Conservation (phyloP, 2,888 invertebrate species). For the Schizaphis graminum region DNA sequence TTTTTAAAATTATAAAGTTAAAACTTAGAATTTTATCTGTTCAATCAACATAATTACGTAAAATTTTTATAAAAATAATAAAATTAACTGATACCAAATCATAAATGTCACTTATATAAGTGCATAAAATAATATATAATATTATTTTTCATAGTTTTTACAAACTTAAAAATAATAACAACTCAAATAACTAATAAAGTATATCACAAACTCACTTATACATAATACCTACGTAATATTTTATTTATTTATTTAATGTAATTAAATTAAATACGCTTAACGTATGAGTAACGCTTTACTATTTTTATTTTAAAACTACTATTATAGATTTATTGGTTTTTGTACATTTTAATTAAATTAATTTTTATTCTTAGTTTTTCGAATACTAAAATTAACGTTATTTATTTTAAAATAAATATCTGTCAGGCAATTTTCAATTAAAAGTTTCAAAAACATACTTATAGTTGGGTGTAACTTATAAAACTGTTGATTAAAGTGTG, state of each 20-base stretch:
- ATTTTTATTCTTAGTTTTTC: neutral
- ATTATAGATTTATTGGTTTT: neutral
- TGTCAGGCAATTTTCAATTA: neutral
- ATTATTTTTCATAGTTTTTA: too few species aligned
- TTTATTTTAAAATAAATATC: neutral
- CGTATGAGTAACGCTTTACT: too few species aligned
- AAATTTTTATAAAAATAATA: too few species aligned
- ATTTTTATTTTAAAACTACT: neutral
- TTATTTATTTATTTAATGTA: neutral
- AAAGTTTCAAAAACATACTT: neutral
- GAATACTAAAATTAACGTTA: neutral
- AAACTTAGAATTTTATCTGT: too few species aligned
- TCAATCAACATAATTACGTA: too few species aligned
- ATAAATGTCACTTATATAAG: too few species aligned
- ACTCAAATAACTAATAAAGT: too few species aligned
- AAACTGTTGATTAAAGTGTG: neutral
- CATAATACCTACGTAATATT: neutral
- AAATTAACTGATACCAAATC: too few species aligned
- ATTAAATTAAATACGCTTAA: neutral
- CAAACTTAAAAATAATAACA: too few species aligned
- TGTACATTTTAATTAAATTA: neutral
- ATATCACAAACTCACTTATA: too few species aligned
- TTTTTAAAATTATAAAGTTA: too few species aligned
- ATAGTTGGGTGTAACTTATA: neutral
- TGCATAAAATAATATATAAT: too few species aligned